phyloP scores from a whole-genome alignment of 2,113 vertebrate genomes.

The Pelvicachromis taeniatus region DNA sequence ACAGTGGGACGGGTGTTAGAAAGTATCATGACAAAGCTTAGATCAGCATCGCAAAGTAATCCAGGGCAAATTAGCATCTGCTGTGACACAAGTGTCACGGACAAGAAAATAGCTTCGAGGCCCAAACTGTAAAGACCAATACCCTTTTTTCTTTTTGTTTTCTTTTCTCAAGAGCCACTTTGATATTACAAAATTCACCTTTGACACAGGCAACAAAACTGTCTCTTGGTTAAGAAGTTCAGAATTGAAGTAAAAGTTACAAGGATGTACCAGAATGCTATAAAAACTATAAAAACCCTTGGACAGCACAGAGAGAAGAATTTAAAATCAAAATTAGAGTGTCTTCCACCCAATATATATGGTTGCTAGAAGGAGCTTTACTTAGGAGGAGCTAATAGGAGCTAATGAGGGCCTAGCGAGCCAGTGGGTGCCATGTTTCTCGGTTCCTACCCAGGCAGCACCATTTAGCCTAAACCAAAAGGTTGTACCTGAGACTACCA shows the following conservation, averaged over 20 bases:
- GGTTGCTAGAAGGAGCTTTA: not conserved
- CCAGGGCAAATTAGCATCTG: constrained; percentile 54
- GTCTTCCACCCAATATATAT: not conserved
- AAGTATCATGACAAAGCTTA: constrained; percentile 49
- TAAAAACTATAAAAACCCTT: not conserved
- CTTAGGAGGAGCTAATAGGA: not conserved
- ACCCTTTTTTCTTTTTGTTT: not conserved
- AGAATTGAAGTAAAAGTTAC: constrained; percentile 13
- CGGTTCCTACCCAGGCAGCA: not conserved
- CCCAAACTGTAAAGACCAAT: constrained; percentile 36
- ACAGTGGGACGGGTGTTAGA: constrained; percentile 28
- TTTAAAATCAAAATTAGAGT: not conserved
- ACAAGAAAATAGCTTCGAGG: constrained; percentile 35
- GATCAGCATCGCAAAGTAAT: constrained; percentile 44
- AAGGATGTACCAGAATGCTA: not conserved
- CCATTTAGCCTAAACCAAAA: not conserved
- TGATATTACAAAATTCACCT: constrained; percentile 27
- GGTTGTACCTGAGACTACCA: not conserved
- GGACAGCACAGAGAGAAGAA: not conserved
- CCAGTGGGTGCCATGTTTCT: not conserved
- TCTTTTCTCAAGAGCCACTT: constrained; percentile 19
- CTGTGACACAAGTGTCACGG: constrained; percentile 40
- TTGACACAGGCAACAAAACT: not conserved
- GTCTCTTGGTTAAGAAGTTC: not conserved
- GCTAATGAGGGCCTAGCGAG: not conserved